Evolutionary conservation across 2,888 invertebrate genomes (phyloP).

Genomic region (Dendrolimus pini): DNA sequence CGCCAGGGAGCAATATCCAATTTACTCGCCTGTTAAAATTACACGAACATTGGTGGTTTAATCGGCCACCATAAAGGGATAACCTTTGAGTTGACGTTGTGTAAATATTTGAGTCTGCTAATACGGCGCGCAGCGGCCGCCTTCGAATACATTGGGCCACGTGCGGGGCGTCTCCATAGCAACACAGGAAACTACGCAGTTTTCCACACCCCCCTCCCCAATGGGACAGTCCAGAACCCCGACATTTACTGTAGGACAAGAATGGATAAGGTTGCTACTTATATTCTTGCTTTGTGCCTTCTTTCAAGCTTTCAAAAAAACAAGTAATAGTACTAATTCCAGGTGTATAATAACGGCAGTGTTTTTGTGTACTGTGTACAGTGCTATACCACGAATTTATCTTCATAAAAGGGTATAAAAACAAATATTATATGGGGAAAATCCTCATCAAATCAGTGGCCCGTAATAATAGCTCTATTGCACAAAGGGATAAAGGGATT

Average conservation of each 20-base stretch:
- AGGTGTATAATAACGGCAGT: too few relatives aligned
- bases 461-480: conserved; percentile 63
- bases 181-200: conserved; percentile 67
- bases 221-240: conserved; percentile 23
- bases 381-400: background rate
- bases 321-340: too few relatives aligned
- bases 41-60: conserved; percentile 33
- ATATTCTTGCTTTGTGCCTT: conserved; percentile 6
- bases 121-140: conserved; percentile 46
- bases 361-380: too few relatives aligned
- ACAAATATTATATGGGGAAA: conserved; percentile 20
- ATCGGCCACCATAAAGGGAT: conserved; percentile 39
- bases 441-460: conserved; percentile 56
- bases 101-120: conserved; percentile 37
- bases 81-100: conserved; percentile 38
- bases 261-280: conserved; percentile 26
- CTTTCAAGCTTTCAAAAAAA: too few relatives aligned
- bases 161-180: conserved; percentile 66
- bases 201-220: conserved; percentile 41
- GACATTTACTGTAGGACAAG: conserved; percentile 28
- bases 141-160: conserved; percentile 42
- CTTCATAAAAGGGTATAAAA: conserved; percentile 9
- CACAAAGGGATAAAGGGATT: conserved; percentile 46
- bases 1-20: background rate
- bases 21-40: conserved; percentile 20